Percentiles rank a stretch among this genome's conserved stretches.
Conservation (phyloP, 2,797 vertebrate species). For the Gallinago nigripennis region DNA sequence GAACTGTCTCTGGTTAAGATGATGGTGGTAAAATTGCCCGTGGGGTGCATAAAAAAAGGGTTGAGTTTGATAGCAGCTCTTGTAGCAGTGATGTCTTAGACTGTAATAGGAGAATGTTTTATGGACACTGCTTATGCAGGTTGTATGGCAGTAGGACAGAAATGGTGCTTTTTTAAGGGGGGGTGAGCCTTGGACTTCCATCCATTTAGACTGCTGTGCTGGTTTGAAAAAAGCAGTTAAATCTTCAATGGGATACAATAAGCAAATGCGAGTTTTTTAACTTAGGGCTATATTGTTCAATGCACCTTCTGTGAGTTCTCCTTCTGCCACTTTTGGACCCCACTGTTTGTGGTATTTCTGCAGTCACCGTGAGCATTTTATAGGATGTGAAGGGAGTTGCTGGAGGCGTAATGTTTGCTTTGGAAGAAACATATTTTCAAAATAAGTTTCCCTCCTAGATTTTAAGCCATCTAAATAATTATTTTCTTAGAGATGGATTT, state of each 20-base stretch:
- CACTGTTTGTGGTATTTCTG: not conserved
- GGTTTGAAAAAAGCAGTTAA: not conserved
- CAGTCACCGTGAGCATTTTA: not conserved
- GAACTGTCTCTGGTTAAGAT: not conserved
- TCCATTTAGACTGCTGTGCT: not conserved
- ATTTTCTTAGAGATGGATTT: constrained; percentile 14
- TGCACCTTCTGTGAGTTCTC: not conserved
- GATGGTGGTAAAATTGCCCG: not conserved
- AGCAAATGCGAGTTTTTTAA: not conserved
- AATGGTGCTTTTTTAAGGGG: not conserved
- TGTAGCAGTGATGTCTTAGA: not conserved
- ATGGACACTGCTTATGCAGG: not conserved
- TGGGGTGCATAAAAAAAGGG: not conserved
- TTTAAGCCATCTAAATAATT: constrained; percentile 20
- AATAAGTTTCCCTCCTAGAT: not conserved
- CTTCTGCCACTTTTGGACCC: not conserved
- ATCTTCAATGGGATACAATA: not conserved
- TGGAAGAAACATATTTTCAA: not conserved
- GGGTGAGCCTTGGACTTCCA: not conserved
- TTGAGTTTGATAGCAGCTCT: not conserved
- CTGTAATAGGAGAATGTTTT: not conserved
- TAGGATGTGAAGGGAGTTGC: not conserved
- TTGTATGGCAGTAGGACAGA: not conserved
- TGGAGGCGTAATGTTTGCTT: not conserved
- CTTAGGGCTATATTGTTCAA: not conserved